phyloP scores from a whole-genome alignment of 2,113 vertebrate species.

The Pycnonotus jocosus region DNA sequence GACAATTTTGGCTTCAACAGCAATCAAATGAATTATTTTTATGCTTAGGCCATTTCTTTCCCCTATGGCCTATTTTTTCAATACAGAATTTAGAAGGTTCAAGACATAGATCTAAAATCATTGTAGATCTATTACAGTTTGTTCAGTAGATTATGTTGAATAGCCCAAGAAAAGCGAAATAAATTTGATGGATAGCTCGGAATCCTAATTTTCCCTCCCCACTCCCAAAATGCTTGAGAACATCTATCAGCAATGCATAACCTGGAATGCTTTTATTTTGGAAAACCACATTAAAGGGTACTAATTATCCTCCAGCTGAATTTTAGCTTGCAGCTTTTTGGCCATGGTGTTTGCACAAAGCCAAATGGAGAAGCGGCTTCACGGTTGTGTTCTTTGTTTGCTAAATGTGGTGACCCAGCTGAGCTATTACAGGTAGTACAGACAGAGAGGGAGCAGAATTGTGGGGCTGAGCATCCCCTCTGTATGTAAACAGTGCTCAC shows the following conservation, averaged over 20 bases:
- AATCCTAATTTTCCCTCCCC: not conserved
- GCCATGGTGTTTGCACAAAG: not conserved
- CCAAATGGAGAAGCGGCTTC: not conserved
- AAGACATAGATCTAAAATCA: not conserved
- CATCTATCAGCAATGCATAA: not conserved
- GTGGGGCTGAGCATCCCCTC: not conserved
- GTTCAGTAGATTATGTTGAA: not conserved
- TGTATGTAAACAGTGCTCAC: not conserved
- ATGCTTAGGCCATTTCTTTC: slow-evolving; percentile 19
- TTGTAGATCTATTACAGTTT: not conserved
- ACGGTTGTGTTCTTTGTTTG: not conserved
- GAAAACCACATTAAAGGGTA: not conserved
- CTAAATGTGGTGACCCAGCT: not conserved
- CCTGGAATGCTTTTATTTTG: not conserved
- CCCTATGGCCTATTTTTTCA: not conserved
- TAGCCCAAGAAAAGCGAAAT: not conserved
- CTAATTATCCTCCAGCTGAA: not conserved
- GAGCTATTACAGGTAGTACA: not conserved
- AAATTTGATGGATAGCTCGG: not conserved
- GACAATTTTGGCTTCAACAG: slow-evolving; percentile 43
- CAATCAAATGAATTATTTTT: slow-evolving; percentile 40
- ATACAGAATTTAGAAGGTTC: not conserved
- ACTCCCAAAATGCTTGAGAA: not conserved
- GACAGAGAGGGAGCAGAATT: not conserved
- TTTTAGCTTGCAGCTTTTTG: not conserved